phyloP scores from a whole-genome alignment of 2,797 vertebrate genomes.

The Acomys russatus region DNA sequence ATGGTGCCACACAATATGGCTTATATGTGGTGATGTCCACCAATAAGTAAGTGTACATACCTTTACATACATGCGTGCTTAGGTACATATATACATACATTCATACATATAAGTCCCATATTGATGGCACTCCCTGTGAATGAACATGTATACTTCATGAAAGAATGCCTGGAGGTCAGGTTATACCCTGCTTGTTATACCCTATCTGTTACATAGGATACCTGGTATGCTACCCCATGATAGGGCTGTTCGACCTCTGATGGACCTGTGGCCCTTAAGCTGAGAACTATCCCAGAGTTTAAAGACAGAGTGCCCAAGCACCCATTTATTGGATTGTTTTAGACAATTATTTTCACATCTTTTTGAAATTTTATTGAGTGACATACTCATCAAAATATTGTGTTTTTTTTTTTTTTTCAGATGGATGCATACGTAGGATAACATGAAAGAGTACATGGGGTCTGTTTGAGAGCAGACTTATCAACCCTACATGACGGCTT shows the following conservation, averaged over 20 bases:
- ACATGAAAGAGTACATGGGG: not conserved
- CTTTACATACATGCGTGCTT: not conserved
- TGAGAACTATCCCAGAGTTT: not conserved
- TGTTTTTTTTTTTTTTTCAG: not conserved
- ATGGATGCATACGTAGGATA: not conserved
- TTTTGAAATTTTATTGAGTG: not conserved
- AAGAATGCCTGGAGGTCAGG: not conserved
- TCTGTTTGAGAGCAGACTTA: not conserved
- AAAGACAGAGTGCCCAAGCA: not conserved
- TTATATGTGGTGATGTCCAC: not conserved
- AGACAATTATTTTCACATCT: not conserved
- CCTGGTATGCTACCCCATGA: no score
- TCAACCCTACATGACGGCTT: not conserved
- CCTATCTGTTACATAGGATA: no score
- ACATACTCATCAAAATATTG: constrained; percentile 5
- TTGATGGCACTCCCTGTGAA: not conserved
- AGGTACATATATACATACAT: not conserved
- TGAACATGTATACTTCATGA: not conserved
- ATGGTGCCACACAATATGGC: not conserved
- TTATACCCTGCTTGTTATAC: not conserved
- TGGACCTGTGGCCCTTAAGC: no score
- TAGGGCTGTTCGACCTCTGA: no score
- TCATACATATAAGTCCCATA: not conserved
- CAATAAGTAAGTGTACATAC: not conserved
- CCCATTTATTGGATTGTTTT: not conserved